These are phyloP conservation scores for Papilio xuthus DNA, from an alignment of 1,140 invertebrate genomes.

Conservation along the genomic window DNA sequence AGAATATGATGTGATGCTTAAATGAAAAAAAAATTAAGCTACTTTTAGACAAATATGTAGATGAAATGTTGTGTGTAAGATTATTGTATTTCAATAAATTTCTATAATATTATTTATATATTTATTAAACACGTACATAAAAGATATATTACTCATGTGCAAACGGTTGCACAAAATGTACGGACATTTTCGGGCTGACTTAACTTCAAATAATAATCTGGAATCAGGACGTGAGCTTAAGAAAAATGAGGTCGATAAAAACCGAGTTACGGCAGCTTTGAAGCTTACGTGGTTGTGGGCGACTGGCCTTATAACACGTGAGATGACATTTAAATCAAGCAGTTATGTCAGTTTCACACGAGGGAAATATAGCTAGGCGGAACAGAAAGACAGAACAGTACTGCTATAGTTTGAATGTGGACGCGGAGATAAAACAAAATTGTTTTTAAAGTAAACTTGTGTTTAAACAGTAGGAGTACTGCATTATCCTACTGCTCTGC, in stretches of 20 bases:
- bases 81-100: too few relatives aligned
- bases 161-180: not conserved
- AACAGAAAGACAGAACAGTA: not conserved
- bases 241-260: slow-evolving; percentile 24
- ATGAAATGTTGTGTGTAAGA: too few relatives aligned
- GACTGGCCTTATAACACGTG: slow-evolving; percentile 27
- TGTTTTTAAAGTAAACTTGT: not conserved
- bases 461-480: not conserved
- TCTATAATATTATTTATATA: too few relatives aligned
- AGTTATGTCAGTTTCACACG: not conserved
- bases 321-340: slow-evolving; percentile 14
- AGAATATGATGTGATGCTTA: too few relatives aligned
- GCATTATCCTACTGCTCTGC: not conserved
- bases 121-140: not conserved
- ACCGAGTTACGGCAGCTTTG: slow-evolving; percentile 19
- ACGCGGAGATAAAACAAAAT: not conserved
- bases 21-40: not conserved
- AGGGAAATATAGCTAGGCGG: not conserved
- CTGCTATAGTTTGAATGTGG: too few relatives aligned
- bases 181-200: not conserved
- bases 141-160: not conserved
- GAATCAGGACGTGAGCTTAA: slow-evolving; percentile 15
- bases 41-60: too few relatives aligned
- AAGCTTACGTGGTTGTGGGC: slow-evolving; percentile 15
- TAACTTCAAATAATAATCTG: slow-evolving; percentile 15